Conservation (phyloP, 2,797 vertebrate species). For the Salmo trutta region DNA sequence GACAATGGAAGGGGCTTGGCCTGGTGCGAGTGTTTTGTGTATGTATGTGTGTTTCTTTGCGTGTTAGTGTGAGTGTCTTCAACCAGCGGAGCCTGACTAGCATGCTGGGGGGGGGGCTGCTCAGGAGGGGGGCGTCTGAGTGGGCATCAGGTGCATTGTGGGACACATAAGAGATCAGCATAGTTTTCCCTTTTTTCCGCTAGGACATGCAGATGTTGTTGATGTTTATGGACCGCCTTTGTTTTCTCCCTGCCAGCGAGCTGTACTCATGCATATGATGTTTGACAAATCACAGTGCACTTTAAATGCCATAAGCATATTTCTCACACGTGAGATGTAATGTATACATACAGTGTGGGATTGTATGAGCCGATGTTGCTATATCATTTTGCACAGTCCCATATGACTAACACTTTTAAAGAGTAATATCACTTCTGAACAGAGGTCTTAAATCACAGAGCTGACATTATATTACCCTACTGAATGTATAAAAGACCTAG, state of each 20-base stretch:
- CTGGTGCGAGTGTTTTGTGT: neutral
- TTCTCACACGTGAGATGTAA: constrained; percentile 35
- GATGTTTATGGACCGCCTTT: constrained; percentile 41
- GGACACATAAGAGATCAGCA: constrained; percentile 20
- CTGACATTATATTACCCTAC: constrained; percentile 59
- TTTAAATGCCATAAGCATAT: constrained; percentile 49
- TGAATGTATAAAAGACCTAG: constrained; percentile 25
- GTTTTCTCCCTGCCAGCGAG: constrained; percentile 43
- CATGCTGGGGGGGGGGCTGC: neutral
- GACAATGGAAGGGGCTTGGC: constrained; percentile 8
- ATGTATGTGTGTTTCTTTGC: neutral
- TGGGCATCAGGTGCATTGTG: constrained; percentile 30
- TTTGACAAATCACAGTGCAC: constrained; percentile 46
- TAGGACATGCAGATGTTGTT: constrained; percentile 36
- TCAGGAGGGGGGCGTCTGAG: neutral
- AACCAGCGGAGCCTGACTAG: neutral
- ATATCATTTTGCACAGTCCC: constrained; percentile 42
- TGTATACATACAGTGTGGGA: constrained; percentile 24
- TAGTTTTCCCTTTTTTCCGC: constrained; percentile 35
- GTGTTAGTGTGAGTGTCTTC: neutral
- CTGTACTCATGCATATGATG: constrained; percentile 58
- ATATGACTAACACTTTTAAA: constrained; percentile 40
- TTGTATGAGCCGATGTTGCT: constrained; percentile 22
- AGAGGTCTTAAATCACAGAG: constrained; percentile 55
- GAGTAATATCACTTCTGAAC: constrained; percentile 43